These are phyloP conservation scores for Daktulosphaira vitifoliae DNA, from an alignment of 1,140 invertebrate species.

Conservation along the genomic window DNA sequence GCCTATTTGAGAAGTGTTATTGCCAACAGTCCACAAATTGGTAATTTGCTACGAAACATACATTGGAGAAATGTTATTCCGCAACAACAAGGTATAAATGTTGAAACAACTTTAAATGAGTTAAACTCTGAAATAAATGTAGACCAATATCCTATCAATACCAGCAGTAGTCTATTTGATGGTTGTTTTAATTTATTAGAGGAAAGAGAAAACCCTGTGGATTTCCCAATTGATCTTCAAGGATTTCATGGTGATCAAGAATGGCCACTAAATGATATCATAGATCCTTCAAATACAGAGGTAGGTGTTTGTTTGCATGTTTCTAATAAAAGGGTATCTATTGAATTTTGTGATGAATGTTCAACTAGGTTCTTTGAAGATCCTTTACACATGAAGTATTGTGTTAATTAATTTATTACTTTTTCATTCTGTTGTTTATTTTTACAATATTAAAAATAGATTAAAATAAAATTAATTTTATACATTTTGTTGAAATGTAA, in stretches of 20 bases:
- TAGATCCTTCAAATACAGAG: neutral
- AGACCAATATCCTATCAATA: constrained; percentile 6
- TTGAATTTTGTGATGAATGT: constrained; percentile 30
- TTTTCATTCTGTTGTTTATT: too few species aligned
- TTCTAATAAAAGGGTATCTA: constrained; percentile 29
- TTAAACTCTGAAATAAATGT: constrained; percentile 17
- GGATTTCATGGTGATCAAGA: neutral
- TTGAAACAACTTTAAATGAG: constrained; percentile 21
- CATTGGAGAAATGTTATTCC: constrained; percentile 14
- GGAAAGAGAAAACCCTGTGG: neutral
- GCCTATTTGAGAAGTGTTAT: constrained; percentile 4
- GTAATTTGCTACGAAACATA: constrained; percentile 14
- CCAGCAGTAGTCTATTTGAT: constrained; percentile 28
- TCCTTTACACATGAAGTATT: neutral
- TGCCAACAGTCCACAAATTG: constrained; percentile 6
- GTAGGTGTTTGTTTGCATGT: constrained; percentile 30
- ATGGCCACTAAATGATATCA: neutral
- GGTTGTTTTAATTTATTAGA: constrained; percentile 30
- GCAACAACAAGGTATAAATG: constrained; percentile 18
- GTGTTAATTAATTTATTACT: too few species aligned
- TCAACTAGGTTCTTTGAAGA: constrained; percentile 16
- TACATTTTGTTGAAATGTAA: too few species aligned
- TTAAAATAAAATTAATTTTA: too few species aligned
- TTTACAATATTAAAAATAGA: too few species aligned
- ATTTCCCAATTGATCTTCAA: neutral